Conservation (phyloP, 2,113 vertebrate genomes). For the Leucopsar rothschildi region DNA sequence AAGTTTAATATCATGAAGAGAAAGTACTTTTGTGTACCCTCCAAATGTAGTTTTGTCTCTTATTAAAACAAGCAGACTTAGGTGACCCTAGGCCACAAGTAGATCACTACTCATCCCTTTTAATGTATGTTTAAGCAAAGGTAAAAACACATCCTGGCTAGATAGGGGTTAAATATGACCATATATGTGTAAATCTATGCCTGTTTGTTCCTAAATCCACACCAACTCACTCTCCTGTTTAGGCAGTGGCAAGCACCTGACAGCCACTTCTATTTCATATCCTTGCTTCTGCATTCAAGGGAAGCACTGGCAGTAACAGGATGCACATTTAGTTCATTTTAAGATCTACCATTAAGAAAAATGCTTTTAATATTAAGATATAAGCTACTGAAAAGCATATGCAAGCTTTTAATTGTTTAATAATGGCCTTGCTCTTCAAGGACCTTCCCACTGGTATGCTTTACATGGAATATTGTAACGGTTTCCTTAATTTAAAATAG, state of each 20-base stretch:
- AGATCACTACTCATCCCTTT: neutral
- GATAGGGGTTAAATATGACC: neutral
- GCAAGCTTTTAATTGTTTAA: neutral
- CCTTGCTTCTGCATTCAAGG: neutral
- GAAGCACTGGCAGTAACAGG: neutral
- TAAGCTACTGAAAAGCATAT: neutral
- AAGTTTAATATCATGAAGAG: neutral
- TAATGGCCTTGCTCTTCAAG: neutral
- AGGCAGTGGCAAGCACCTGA: neutral
- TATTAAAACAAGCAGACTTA: neutral
- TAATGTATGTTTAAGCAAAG: neutral
- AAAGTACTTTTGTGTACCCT: neutral
- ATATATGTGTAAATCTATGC: accelerated
- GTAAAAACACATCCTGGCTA: neutral
- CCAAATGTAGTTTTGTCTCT: neutral
- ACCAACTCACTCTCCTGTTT: neutral
- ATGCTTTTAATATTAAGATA: neutral
- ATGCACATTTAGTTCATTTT: neutral
- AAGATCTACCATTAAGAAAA: neutral
- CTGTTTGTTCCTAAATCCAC: neutral
- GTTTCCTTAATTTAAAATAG: neutral
- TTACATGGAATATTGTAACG: neutral
- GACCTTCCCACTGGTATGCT: neutral
- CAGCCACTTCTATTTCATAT: neutral
- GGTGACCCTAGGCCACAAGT: neutral